These are phyloP conservation scores for Adelphocoris suturalis DNA, from an alignment of 2,888 invertebrate species.

Conservation along the genomic window DNA sequence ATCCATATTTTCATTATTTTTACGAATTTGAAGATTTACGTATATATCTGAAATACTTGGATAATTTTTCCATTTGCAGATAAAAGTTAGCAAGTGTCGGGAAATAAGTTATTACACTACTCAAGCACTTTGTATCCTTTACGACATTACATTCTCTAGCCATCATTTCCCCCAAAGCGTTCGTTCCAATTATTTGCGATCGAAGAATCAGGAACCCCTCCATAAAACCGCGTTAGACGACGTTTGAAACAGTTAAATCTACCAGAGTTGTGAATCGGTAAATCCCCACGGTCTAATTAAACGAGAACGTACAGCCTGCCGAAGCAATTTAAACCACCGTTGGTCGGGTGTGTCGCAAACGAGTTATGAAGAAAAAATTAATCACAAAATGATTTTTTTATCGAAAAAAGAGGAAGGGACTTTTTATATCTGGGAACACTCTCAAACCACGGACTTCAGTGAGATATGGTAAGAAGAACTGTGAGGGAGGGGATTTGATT, in stretches of 20 bases:
- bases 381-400: constrained; percentile 13
- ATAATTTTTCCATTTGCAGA: too few relatives aligned
- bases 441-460: constrained; percentile 3
- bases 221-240: too few relatives aligned
- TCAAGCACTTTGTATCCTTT: too few relatives aligned
- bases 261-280: background rate
- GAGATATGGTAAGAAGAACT: background rate
- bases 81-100: too few relatives aligned
- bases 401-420: background rate
- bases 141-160: too few relatives aligned
- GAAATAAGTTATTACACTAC: too few relatives aligned
- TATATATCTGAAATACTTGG: too few relatives aligned
- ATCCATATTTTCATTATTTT: too few relatives aligned
- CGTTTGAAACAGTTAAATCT: background rate
- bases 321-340: background rate
- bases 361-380: background rate
- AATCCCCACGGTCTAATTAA: background rate
- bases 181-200: too few relatives aligned
- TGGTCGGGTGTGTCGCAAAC: background rate
- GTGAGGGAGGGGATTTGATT: constrained; percentile 8
- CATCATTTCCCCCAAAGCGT: too few relatives aligned
- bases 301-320: background rate
- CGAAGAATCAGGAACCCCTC: too few relatives aligned
- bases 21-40: too few relatives aligned
- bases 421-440: background rate